phyloP scores from a whole-genome alignment of 1,140 invertebrate species.

The Sesamia nonagrioides region DNA sequence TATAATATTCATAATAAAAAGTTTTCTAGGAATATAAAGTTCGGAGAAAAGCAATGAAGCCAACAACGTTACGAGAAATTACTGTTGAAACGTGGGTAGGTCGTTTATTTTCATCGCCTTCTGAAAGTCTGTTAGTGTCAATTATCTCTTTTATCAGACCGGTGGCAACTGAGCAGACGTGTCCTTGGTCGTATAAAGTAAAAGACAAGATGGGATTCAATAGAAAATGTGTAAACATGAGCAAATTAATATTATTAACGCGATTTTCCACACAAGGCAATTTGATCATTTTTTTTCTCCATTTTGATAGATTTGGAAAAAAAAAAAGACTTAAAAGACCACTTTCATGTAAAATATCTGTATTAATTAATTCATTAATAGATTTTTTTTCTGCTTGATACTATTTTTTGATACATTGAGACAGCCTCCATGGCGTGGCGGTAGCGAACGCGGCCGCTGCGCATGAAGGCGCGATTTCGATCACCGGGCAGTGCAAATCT shows the following conservation, averaged over 20 bases:
- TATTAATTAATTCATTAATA: too few relatives aligned
- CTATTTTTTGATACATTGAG: too few relatives aligned
- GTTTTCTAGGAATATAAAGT: constrained; percentile 7
- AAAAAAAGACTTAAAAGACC: too few relatives aligned
- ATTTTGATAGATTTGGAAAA: too few relatives aligned
- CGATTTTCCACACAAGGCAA: background rate
- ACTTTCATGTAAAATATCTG: too few relatives aligned
- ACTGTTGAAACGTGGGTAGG: constrained; percentile 5
- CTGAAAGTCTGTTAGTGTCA: background rate
- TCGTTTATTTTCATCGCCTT: background rate
- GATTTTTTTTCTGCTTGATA: too few relatives aligned
- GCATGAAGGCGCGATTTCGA: too few relatives aligned
- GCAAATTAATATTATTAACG: background rate
- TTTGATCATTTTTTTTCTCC: background rate
- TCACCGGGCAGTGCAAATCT: too few relatives aligned
- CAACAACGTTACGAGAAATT: background rate
- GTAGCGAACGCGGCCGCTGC: too few relatives aligned
- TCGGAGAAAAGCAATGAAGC: background rate
- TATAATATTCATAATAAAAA: constrained; percentile 15
- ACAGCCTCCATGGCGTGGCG: too few relatives aligned
- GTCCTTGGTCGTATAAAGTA: background rate
- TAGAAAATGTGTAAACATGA: background rate
- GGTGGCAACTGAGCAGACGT: background rate
- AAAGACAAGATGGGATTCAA: background rate
- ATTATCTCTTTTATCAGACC: background rate